Evolutionary conservation across 2,888 invertebrate genomes (phyloP), one percentile per base, ranked within the genome.

Genomic region (Polia nebulosa): DNA sequence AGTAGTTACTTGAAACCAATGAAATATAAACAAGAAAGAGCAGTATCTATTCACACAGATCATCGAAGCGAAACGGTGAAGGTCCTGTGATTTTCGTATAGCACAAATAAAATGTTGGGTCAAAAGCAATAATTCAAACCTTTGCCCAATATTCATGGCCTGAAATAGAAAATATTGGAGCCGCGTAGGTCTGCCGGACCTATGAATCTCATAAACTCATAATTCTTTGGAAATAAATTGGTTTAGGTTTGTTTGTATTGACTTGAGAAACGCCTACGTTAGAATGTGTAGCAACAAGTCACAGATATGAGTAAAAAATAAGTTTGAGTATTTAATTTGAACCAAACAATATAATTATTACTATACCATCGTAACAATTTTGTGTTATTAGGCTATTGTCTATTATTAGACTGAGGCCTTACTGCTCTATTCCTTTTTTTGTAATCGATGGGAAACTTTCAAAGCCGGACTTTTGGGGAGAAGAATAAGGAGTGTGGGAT

Each of bases 61-160:
- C 45, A 59, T 25, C 69, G 60, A 45, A 55, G 59, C 60, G 63
- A 66, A 60, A 55, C 62, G 59, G 55, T 56, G 34, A 29, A 58
- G 44, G 27, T 17, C 56, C 72, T 71, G 63, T 45, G 68, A 78
- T 79, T 77, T 76, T 76, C 66, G 67, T 70, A n/a, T n/a, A 72
- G 69, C 84, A 77, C 76, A 81, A 83, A 72, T 82, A 83, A 85
- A 84, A 83, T 85, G 76, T 85, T 76, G 82, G 82, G 72, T 72
- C 69, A 49, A 32, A 59, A 61, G 78, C 72, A 68, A 88, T 87
- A 85, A 86, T 72, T 85, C 83, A 80, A 78, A 76, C 78, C 80
- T 83, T 81, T 81, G 78, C 72, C 72, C 81, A 81, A 82, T 82
- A 80, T 83, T 83, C 76, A 80, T 72, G 47, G 58, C 64, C 70